Conservation (phyloP, 2,888 invertebrate species). For the Neoitamus cyanurus region DNA sequence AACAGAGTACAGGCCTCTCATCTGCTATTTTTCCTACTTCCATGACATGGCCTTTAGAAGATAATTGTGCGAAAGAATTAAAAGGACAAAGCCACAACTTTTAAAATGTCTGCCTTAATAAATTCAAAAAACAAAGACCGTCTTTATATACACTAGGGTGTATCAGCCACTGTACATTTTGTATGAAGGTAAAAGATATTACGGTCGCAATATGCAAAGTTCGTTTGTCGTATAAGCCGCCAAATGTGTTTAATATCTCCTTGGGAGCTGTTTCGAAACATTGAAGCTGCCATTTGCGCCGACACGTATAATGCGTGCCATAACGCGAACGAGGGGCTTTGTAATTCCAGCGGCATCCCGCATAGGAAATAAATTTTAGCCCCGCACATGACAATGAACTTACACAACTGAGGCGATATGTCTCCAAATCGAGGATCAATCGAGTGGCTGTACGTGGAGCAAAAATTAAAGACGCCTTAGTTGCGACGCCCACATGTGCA, state of each 20-base stretch:
- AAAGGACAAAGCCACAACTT: too few species aligned
- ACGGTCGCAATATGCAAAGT: not conserved
- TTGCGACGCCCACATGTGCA: not conserved
- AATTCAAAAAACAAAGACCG: too few species aligned
- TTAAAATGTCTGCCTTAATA: too few species aligned
- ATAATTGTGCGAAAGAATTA: too few species aligned
- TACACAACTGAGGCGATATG: not conserved
- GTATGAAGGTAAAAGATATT: not conserved
- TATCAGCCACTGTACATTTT: not conserved
- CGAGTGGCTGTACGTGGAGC: not conserved
- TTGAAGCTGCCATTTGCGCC: not conserved
- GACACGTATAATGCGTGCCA: not conserved
- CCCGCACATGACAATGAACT: constrained; percentile 29
- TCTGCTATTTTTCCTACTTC: too few species aligned
- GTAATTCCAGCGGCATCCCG: not conserved
- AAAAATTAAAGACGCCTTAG: constrained; percentile 5
- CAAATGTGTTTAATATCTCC: not conserved
- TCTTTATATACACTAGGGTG: too few species aligned
- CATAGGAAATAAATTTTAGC: constrained; percentile 29
- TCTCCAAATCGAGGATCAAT: constrained; percentile 13
- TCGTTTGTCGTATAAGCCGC: not conserved
- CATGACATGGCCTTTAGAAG: too few species aligned
- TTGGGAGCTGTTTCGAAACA: not conserved
- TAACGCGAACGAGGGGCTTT: not conserved
- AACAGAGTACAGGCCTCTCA: too few species aligned